phyloP scores from a whole-genome alignment of 2,888 invertebrate species.

The Phalera bucephala region DNA sequence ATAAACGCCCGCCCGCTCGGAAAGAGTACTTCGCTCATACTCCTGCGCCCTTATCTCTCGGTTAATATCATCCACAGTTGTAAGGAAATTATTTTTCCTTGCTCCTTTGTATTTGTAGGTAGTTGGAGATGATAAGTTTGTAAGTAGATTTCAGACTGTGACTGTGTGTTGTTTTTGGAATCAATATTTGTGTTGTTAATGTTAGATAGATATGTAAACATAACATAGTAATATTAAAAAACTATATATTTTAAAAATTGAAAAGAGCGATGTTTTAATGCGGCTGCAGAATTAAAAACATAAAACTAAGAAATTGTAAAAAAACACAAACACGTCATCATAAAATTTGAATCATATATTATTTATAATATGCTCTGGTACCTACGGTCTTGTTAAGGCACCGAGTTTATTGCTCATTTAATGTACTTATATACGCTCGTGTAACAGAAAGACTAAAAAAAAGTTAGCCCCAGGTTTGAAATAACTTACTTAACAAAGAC shows the following conservation, averaged over 20 bases:
- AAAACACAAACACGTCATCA: conserved; percentile 24
- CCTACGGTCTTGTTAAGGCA: conserved; percentile 35
- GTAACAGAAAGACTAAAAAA: no score
- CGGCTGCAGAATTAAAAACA: no score
- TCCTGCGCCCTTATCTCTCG: conserved; percentile 57
- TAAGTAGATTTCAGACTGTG: conserved; percentile 17
- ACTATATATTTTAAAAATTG: no score
- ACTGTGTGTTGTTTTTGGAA: conserved; percentile 11
- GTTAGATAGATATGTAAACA: no score
- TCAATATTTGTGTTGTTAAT: background rate
- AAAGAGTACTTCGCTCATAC: conserved; percentile 76
- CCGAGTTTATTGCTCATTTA: conserved; percentile 44
- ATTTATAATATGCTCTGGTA: conserved; percentile 39
- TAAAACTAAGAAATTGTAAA: no score
- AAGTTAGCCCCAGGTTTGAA: no score
- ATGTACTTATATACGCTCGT: conserved; percentile 27
- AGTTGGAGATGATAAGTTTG: conserved; percentile 44
- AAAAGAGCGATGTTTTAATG: no score
- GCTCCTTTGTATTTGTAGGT: conserved; percentile 46
- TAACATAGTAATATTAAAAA: no score
- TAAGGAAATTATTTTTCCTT: conserved; percentile 61
- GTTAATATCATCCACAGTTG: conserved; percentile 67
- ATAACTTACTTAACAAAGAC: conserved; percentile 27
- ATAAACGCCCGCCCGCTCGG: conserved; percentile 65
- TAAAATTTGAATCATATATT: conserved; percentile 38